These are phyloP conservation scores for Nymphalis polychloros DNA, from an alignment of 2,888 invertebrate species.

Conservation along the genomic window DNA sequence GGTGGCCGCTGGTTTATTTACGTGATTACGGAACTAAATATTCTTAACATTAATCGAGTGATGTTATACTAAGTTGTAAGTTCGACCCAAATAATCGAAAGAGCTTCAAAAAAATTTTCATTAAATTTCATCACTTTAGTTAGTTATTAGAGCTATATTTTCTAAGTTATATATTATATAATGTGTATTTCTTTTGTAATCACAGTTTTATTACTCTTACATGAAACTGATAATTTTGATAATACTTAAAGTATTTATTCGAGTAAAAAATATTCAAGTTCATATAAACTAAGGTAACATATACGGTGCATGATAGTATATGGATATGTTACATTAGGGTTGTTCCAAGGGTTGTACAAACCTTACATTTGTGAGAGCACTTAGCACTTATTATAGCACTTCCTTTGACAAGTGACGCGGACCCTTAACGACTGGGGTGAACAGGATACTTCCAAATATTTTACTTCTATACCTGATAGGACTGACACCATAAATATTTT, in stretches of 20 bases:
- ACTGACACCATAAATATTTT: too few relatives aligned
- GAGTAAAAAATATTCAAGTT: too few relatives aligned
- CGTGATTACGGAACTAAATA: background rate
- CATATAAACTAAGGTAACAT: background rate
- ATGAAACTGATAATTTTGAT: too few relatives aligned
- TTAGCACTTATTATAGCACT: slow-evolving; percentile 22
- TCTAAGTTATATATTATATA: too few relatives aligned
- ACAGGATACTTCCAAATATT: background rate
- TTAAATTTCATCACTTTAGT: too few relatives aligned
- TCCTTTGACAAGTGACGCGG: slow-evolving; percentile 16
- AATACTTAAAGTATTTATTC: too few relatives aligned
- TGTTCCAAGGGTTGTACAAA: slow-evolving; percentile 1
- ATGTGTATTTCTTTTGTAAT: too few relatives aligned
- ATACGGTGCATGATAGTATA: background rate
- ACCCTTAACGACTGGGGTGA: slow-evolving; percentile 10
- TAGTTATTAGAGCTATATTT: too few relatives aligned
- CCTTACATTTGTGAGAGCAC: slow-evolving; percentile 20
- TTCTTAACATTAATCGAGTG: background rate
- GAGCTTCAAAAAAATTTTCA: too few relatives aligned
- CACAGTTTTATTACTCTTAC: too few relatives aligned
- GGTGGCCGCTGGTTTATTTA: background rate
- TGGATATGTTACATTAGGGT: background rate
- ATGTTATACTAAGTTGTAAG: too few relatives aligned
- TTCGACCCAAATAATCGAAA: too few relatives aligned
- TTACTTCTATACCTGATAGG: background rate